These are phyloP conservation scores for Ammospiza maritima DNA, from an alignment of 2,797 vertebrate species.

Conservation along the genomic window DNA sequence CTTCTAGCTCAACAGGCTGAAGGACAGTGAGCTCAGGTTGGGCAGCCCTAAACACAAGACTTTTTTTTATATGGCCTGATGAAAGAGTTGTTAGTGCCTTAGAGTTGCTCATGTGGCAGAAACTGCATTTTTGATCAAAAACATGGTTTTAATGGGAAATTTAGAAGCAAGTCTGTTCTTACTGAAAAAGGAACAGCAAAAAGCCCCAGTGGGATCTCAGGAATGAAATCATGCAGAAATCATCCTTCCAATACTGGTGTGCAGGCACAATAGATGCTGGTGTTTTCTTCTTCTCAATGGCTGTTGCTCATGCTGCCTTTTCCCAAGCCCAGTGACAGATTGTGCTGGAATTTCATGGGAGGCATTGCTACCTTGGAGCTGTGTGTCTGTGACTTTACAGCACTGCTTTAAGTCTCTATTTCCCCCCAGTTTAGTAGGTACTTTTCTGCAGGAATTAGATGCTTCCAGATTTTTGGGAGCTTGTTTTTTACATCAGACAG, in stretches of 20 bases:
- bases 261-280: not conserved
- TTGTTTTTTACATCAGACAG: not conserved
- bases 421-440: not conserved
- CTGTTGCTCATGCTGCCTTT: not conserved
- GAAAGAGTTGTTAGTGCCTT: not conserved
- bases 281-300: not conserved
- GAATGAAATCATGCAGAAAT: not conserved
- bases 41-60: not conserved
- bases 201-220: not conserved
- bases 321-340: not conserved
- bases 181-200: not conserved
- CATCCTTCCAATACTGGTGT: not conserved
- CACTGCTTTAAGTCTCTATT: not conserved
- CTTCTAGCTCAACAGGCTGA: not conserved
- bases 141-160: not conserved
- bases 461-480: not conserved
- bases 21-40: not conserved
- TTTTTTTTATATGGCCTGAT: accelerated
- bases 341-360: not conserved
- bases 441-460: not conserved
- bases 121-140: conserved; percentile 2
- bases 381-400: not conserved
- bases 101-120: not conserved
- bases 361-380: not conserved
- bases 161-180: not conserved